phyloP scores from a whole-genome alignment of 2,113 vertebrate species.

The Formicarius rufipectus region DNA sequence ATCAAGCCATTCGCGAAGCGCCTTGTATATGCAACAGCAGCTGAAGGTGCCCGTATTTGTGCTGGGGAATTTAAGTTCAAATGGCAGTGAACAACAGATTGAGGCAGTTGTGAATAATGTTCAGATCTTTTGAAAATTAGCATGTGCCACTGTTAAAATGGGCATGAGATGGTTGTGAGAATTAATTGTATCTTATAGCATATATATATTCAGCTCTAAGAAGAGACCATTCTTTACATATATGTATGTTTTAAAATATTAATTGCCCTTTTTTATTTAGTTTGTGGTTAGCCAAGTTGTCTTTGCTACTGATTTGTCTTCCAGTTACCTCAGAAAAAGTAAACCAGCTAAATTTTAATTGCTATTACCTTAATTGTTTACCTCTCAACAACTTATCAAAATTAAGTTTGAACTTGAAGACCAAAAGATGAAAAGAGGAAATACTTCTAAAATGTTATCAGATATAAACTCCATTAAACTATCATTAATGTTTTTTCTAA shows the following conservation, averaged over 20 bases:
- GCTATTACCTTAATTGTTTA: background rate
- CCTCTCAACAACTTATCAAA: background rate
- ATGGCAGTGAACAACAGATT: background rate
- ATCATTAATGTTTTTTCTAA: background rate
- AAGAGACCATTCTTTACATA: background rate
- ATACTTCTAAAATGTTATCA: background rate
- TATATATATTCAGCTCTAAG: background rate
- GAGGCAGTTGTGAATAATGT: rapidly evolving
- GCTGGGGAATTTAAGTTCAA: background rate
- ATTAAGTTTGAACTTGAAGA: background rate
- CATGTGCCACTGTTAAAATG: background rate
- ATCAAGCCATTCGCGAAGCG: rapidly evolving
- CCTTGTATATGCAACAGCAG: background rate
- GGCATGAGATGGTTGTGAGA: background rate
- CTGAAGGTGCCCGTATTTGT: background rate
- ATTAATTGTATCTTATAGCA: rapidly evolving
- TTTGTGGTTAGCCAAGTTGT: background rate
- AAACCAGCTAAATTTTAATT: background rate
- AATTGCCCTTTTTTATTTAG: background rate
- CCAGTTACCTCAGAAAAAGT: background rate
- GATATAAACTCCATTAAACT: background rate
- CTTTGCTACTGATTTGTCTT: background rate
- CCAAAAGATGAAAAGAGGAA: background rate
- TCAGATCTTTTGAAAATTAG: background rate
- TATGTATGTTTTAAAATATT: background rate